Percentiles rank a stretch among this genome's conserved stretches.
Conservation (phyloP, 1,140 invertebrate species). For the Hydropsyche tenuis region DNA sequence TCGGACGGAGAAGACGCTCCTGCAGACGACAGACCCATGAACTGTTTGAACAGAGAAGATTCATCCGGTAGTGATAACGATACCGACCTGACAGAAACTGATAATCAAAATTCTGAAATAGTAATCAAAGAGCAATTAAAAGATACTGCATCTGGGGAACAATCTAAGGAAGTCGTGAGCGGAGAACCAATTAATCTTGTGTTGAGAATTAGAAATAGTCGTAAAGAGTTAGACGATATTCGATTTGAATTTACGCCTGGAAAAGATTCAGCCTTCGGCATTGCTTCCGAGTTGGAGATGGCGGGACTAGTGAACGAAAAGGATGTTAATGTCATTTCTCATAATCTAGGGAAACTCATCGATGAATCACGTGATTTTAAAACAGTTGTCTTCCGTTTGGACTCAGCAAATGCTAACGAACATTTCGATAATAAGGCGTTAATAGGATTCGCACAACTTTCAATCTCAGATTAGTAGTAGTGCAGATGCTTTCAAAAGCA, state of each 20-base stretch:
- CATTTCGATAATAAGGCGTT: slow-evolving; percentile 89
- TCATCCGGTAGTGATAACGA: slow-evolving; percentile 66
- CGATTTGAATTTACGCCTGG: slow-evolving; percentile 94
- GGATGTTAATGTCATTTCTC: slow-evolving; percentile 89
- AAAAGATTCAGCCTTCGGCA: slow-evolving; percentile 92
- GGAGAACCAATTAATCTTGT: slow-evolving; percentile 23
- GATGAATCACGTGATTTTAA: slow-evolving; percentile 64
- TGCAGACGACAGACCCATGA: slow-evolving; percentile 62
- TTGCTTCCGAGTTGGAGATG: slow-evolving; percentile 91
- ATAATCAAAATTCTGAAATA: neutral
- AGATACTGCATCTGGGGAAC: neutral
- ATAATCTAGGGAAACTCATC: slow-evolving; percentile 91
- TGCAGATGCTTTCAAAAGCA: slow-evolving; percentile 29
- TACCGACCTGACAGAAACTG: slow-evolving; percentile 47
- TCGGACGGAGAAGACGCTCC: slow-evolving; percentile 50
- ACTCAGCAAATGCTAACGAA: slow-evolving; percentile 82
- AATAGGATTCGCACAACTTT: slow-evolving; percentile 94
- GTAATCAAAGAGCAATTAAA: neutral
- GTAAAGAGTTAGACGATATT: slow-evolving; percentile 95
- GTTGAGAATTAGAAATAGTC: slow-evolving; percentile 69
- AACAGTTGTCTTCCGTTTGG: slow-evolving; percentile 63
- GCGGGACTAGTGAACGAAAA: slow-evolving; percentile 92
- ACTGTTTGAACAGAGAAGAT: slow-evolving; percentile 62
- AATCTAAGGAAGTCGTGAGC: neutral
- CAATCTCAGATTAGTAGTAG: slow-evolving; percentile 74